These are phyloP conservation scores for Zaprionus ornatus DNA, from an alignment of 1,140 invertebrate genomes.

Conservation along the genomic window DNA sequence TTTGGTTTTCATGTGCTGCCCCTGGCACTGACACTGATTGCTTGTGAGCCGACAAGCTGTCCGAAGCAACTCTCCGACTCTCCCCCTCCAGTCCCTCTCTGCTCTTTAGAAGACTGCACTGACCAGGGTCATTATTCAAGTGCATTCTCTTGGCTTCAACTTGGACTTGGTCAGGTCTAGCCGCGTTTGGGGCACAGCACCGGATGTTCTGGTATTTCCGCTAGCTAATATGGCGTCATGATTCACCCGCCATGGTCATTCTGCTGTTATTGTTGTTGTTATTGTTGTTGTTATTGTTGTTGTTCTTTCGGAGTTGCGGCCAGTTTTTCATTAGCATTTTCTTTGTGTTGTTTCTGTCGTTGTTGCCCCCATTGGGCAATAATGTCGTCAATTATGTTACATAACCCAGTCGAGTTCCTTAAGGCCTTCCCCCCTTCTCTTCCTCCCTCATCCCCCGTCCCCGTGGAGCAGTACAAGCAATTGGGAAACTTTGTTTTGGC, in stretches of 20 bases:
- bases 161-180: conserved; percentile 22
- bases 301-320: conserved; percentile 34
- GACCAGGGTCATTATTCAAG: conserved; percentile 68
- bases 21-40: conserved; percentile 73
- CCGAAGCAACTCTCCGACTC: not conserved
- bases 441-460: no score
- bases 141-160: conserved; percentile 49
- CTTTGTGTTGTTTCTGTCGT: conserved; percentile 31
- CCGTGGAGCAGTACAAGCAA: conserved; percentile 1
- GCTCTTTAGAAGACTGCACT: conserved; percentile 67
- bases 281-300: conserved; percentile 25
- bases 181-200: conserved; percentile 45
- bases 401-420: conserved; percentile 46
- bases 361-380: conserved; percentile 60
- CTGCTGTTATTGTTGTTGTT: conserved; percentile 23
- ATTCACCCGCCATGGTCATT: conserved; percentile 45
- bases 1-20: conserved; percentile 49
- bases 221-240: conserved; percentile 63
- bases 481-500: conserved; percentile 50
- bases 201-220: conserved; percentile 74
- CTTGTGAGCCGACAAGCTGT: conserved; percentile 44
- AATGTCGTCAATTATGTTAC: conserved; percentile 75
- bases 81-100: not conserved
- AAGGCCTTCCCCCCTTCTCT: not conserved
- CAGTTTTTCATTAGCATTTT: conserved; percentile 69